Evolutionary conservation across 2,888 invertebrate species (phyloP).

Genomic region (Dicroscelio sp.): DNA sequence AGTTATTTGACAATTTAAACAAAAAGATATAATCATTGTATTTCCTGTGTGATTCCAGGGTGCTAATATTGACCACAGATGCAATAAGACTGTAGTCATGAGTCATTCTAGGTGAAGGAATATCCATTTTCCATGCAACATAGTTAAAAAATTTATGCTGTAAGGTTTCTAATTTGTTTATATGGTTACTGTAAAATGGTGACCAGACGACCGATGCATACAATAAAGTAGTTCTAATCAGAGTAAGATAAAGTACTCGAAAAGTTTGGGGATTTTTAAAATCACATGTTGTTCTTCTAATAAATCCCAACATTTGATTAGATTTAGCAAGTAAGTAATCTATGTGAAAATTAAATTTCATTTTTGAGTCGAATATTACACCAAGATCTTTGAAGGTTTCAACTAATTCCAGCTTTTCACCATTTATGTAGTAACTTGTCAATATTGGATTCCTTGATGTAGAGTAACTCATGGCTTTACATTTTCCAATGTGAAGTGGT

Average conservation of each 20-base stretch:
- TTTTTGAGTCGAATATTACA: neutral
- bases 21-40: constrained; percentile 2
- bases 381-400: neutral
- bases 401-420: neutral
- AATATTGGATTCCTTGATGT: neutral
- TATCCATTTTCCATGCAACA: neutral
- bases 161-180: neutral
- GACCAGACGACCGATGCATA: neutral
- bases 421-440: neutral
- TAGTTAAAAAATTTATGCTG: constrained; percentile 3
- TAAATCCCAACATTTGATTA: neutral
- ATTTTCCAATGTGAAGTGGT: neutral
- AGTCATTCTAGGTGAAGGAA: neutral
- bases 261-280: neutral
- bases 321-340: neutral
- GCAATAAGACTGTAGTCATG: neutral
- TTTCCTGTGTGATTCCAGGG: neutral
- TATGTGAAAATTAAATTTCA: neutral
- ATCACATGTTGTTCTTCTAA: neutral
- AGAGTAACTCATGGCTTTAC: neutral
- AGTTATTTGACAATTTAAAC: neutral
- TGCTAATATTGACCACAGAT: neutral
- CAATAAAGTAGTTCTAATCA: neutral
- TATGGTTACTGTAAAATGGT: neutral
- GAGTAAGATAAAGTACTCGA: neutral